A percentile compares a stretch with the other conserved stretches of the same genome.
phyloP scores from a whole-genome alignment of 2,113 vertebrate species.

The Nothocercus julius region DNA sequence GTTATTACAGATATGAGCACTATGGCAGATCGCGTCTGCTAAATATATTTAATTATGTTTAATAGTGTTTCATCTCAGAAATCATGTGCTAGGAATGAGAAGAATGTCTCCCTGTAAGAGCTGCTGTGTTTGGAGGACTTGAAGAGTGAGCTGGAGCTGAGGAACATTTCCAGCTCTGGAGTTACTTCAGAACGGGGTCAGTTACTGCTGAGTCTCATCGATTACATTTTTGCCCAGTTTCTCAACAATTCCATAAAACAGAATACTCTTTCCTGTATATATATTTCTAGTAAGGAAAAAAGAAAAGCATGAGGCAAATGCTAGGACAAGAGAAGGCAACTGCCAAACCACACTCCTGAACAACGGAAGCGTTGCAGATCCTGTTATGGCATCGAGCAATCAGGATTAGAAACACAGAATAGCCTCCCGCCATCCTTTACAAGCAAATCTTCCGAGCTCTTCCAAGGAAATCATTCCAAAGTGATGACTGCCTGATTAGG shows the following conservation, averaged over 20 bases:
- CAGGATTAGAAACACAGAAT: not conserved
- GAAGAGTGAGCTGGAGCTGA: accelerated
- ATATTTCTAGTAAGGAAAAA: not conserved
- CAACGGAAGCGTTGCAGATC: not conserved
- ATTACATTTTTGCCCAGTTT: not conserved
- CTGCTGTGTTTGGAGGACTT: not conserved
- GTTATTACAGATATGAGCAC: not conserved
- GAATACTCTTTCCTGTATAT: not conserved
- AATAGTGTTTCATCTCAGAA: not conserved
- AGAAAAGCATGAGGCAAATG: not conserved
- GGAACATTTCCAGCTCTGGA: not conserved
- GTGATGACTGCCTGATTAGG: not conserved
- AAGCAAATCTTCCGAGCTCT: not conserved
- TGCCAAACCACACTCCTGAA: not conserved
- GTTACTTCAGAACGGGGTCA: not conserved
- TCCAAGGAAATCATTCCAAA: not conserved
- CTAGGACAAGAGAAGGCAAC: not conserved
- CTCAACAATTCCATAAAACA: not conserved
- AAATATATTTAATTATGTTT: constrained; percentile 21
- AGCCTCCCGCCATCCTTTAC: not conserved
- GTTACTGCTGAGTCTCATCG: not conserved
- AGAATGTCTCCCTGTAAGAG: not conserved
- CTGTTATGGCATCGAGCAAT: not conserved
- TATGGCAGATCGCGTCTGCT: not conserved
- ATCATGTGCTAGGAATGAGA: not conserved